phyloP scores from a whole-genome alignment of 2,797 vertebrate species.

The Arremon brunneinucha region DNA sequence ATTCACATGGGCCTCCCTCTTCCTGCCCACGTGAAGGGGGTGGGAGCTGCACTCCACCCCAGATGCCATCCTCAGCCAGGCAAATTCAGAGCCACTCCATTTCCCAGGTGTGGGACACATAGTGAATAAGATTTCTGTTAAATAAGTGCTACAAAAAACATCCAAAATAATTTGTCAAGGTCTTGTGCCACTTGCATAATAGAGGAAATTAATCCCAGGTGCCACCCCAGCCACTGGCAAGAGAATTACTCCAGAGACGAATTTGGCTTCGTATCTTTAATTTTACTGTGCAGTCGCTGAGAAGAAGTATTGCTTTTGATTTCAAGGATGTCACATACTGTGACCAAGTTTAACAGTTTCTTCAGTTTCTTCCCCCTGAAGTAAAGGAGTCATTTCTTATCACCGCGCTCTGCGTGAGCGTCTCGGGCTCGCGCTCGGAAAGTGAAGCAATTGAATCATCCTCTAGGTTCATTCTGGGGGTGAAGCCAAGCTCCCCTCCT shows the following conservation, averaged over 20 bases:
- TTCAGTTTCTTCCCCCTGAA: constrained; percentile 24
- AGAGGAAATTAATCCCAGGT: constrained; percentile 38
- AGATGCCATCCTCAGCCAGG: not conserved
- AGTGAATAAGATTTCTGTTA: not conserved
- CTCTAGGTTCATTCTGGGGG: not conserved
- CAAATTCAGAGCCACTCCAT: not conserved
- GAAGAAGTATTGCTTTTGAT: constrained; percentile 48
- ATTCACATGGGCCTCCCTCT: not conserved
- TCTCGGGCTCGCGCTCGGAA: not conserved
- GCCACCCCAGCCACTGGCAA: not conserved
- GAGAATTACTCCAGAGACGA: constrained; percentile 18
- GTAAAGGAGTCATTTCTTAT: constrained; percentile 50
- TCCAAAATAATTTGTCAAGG: not conserved
- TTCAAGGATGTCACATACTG: constrained; percentile 57
- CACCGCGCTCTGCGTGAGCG: not conserved
- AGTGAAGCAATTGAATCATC: constrained; percentile 46
- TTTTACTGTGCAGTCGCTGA: not conserved
- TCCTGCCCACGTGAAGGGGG: accelerated
- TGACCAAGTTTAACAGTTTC: constrained; percentile 51
- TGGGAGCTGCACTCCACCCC: not conserved
- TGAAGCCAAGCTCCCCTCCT: not conserved
- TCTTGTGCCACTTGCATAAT: not conserved
- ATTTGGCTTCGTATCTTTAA: constrained; percentile 12
- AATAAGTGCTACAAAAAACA: not conserved
- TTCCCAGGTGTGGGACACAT: not conserved